These are phyloP conservation scores for Scaptodrosophila latifasciaeformis DNA, from an alignment of 2,888 invertebrate genomes.

Conservation along the genomic window DNA sequence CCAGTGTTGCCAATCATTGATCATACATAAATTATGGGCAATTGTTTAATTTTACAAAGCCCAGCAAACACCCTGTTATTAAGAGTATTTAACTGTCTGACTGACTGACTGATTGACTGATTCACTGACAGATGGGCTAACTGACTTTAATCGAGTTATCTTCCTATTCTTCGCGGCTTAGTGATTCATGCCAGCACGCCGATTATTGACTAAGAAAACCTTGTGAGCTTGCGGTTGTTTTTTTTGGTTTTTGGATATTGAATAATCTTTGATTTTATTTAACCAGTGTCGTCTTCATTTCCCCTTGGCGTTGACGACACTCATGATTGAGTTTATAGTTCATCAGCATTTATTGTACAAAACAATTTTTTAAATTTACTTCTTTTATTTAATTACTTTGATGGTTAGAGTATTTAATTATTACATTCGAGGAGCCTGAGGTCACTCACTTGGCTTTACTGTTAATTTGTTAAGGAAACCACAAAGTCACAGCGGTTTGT, in stretches of 20 bases:
- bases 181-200: constrained; percentile 57
- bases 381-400: constrained; percentile 47
- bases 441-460: constrained; percentile 29
- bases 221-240: constrained; percentile 53
- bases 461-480: not conserved
- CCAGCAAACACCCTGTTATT: constrained; percentile 48
- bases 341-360: constrained; percentile 25
- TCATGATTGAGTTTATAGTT: constrained; percentile 26
- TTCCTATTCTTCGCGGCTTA: constrained; percentile 29
- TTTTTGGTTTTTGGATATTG: too few relatives aligned
- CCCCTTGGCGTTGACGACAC: constrained; percentile 2
- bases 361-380: constrained; percentile 19
- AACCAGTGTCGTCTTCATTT: constrained; percentile 36
- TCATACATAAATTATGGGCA: constrained; percentile 57
- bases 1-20: constrained; percentile 47
- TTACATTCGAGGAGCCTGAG: constrained; percentile 41
- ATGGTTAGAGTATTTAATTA: constrained; percentile 56
- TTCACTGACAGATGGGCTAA: too few relatives aligned
- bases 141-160: not conserved
- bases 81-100: constrained; percentile 1
- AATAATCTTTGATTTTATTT: constrained; percentile 32
- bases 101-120: too few relatives aligned
- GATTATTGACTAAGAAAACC: constrained; percentile 53
- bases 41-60: constrained; percentile 59
- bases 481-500: not conserved